Evolutionary conservation across 2,888 invertebrate genomes (phyloP).

Genomic region (Orchestes rusci): DNA sequence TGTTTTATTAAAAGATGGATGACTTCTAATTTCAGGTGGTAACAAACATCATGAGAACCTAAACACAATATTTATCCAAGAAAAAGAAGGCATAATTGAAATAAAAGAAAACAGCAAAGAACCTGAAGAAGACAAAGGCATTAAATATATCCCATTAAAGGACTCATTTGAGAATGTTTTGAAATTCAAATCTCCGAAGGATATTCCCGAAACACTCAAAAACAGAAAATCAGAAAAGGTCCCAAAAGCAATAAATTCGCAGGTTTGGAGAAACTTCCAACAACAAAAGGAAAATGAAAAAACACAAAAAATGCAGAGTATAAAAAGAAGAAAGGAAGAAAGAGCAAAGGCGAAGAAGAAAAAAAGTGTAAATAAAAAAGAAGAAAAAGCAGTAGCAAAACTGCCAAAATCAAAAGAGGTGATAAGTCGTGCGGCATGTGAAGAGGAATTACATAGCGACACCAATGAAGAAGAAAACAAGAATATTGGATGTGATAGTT

Average conservation of each 20-base stretch:
- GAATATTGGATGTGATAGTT: conserved; percentile 6
- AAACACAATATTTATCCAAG: too few relatives aligned
- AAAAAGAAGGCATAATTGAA: too few relatives aligned
- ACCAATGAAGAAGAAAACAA: conserved; percentile 1
- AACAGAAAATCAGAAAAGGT: background rate
- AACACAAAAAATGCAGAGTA: background rate
- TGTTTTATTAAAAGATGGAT: too few relatives aligned
- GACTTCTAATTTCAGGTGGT: too few relatives aligned
- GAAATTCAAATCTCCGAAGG: background rate
- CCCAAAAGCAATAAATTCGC: too few relatives aligned
- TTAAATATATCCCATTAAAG: background rate
- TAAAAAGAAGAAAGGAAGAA: background rate
- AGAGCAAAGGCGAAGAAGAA: background rate
- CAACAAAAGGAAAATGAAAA: conserved; percentile 1
- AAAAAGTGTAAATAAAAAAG: background rate
- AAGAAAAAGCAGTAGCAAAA: background rate
- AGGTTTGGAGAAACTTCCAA: too few relatives aligned
- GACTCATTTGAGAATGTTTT: background rate
- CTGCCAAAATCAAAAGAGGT: background rate
- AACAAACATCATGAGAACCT: too few relatives aligned
- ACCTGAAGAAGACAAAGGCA: too few relatives aligned
- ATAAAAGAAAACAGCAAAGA: too few relatives aligned
- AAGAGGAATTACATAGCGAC: background rate
- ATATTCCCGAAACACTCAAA: background rate
- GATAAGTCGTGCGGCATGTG: background rate